These are phyloP conservation scores for Sanderia malayensis DNA, from an alignment of 30 jellyfish, hydroid and myxozoan genomes.

Conservation along the genomic window DNA sequence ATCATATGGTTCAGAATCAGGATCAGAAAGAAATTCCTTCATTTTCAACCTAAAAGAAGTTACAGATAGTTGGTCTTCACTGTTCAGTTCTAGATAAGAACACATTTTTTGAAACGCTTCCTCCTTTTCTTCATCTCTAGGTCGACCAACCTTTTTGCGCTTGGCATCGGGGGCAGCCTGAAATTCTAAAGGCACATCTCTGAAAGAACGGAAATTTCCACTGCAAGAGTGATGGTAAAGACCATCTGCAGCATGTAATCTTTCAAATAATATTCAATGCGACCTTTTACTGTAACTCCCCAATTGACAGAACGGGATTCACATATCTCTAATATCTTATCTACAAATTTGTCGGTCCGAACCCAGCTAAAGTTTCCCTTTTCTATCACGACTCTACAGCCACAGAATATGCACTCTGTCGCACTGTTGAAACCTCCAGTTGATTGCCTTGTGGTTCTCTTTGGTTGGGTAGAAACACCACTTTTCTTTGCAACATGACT, in stretches of 20 bases:
- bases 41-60: background rate
- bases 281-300: background rate
- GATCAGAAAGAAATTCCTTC: background rate
- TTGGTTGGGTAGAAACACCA: conserved; percentile 16
- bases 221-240: conserved; percentile 29
- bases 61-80: conserved; percentile 1
- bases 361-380: conserved; percentile 1
- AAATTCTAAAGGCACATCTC: conserved; percentile 1
- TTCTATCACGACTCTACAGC: conserved; percentile 1
- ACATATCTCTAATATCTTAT: background rate
- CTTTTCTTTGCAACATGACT: conserved; percentile 16
- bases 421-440: conserved; percentile 8
- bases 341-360: background rate
- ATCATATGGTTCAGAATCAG: background rate
- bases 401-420: background rate
- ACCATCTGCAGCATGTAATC: conserved; percentile 16
- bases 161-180: background rate
- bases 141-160: conserved; percentile 3
- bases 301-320: background rate
- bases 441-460: conserved; percentile 20
- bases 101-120: conserved; percentile 9
- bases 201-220: conserved; percentile 9
- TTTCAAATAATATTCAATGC: background rate
- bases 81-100: background rate
- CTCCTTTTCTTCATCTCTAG: conserved; percentile 9